Evolutionary conservation across 92 coral and sea anemone species (phyloP), one percentile per base, ranked within the genome.

Genomic region (Umimayanthus chanpuru): DNA sequence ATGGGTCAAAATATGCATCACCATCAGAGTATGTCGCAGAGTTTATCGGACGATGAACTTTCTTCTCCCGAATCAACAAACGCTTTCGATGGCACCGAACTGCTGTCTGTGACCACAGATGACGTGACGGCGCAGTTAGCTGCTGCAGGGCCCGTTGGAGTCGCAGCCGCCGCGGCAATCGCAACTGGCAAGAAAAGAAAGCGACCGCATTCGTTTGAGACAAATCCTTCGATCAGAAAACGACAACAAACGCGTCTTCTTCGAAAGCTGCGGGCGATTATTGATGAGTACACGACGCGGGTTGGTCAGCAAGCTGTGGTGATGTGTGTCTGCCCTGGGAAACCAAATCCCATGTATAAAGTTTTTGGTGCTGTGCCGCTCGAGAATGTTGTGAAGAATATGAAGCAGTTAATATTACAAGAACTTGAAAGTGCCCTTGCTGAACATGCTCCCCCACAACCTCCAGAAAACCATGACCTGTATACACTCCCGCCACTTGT

Each of bases 261-360:
- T 41, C 96, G 99, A 23, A 97, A 97, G 89, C 94, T 97, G 39
- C 92, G 98, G 28, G 97, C 98, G 14, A 97, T 98, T 8, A 93
- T 97, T 16, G 99, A 97, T 82, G 99, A 97, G 68, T 97, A 97
- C 82, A 94, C 99, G n/a, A 97, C 99, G 16, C 94, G 99, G 26
- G 99, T 97, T 20, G 99, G 99, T 36, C 99, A 97, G 67, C 99
- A 97, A 77, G 99, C 99, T 44, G 96, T 97, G 61, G 98, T 97
- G 70, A 86, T 97, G 83, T 96, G 98, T 82, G 99, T 96, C 7
- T 97, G 99, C 86, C 99, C 99, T 7, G 99, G 98, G 4, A 97
- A 94, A 85, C 98, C 98, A 4, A 97, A 97, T 73, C 98, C 99
- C 23, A 91, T 95, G 77, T 97, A 88, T 79, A 97, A 97, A 89